Base-by-base conservation (phyloP, 2,113 vertebrate species). In the Callionymus lyra region DNA sequence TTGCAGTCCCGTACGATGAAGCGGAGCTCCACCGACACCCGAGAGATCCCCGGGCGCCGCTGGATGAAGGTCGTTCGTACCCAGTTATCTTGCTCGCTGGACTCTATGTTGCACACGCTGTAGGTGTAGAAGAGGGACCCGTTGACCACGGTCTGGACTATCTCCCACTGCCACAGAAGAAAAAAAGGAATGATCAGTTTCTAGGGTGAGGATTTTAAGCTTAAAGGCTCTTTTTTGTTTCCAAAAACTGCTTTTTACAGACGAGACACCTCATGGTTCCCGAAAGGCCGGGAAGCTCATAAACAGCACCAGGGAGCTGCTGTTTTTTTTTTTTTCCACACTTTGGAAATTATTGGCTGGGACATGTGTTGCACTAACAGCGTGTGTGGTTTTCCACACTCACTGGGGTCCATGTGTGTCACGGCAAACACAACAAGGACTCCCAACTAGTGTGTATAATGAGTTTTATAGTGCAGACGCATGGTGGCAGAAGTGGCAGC, bases 51-150 rank as follows among this genome's bases (percentile, higher is more conserved):
- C 0, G 83, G 89, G 0, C 85, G 86, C 0, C 93, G 86, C 76
- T 96, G 93, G 63, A 99, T 94, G 82, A 94, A 99, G 33, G 94
- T 97, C 15, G 93, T 98, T 10, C 93, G 90, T 3, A 99, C 70
- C 95, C 95, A 99, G 75, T 99, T 97, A 52, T 99, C 92, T 82
- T 99, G 94, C 43, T 97, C 93, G 0, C 81, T 81, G 0, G 88
- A 79, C 47, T 90, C 87, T 35, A 99, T 82, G 8, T 89, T 91
- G 69, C 95, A 98, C 56, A 99, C 90, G 0, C 88, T 89, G 74
- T 98, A 98, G 10, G 94, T 91, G 65, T 97, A 98, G 57, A 91
- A 89, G 48, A 87, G 84, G 6, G 85, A 81, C 60, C 90, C 84
- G 0, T 98, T 85, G 83, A 94, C 86, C 33, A 94, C 87, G 0